phyloP scores from a whole-genome alignment of 1,140 invertebrate species.

The Mizuhopecten yessoensis region DNA sequence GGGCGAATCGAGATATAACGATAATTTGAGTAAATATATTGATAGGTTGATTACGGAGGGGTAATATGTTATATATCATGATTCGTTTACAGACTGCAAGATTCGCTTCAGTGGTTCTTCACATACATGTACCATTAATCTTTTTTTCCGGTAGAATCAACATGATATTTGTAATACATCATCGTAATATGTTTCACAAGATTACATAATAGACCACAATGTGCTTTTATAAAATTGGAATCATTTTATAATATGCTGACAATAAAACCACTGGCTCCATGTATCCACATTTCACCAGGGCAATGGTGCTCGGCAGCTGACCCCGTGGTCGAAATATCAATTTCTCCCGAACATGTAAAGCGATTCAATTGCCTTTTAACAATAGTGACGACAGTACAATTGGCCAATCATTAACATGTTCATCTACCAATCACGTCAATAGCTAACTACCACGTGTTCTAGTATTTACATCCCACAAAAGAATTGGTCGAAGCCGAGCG shows the following conservation, averaged over 20 bases:
- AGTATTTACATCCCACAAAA: background rate
- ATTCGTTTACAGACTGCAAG: background rate
- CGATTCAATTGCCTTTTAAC: background rate
- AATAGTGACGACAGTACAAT: background rate
- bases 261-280: background rate
- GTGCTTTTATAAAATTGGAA: conserved; percentile 24
- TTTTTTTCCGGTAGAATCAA: background rate
- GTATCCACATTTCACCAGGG: background rate
- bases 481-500: background rate
- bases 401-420: background rate
- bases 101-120: background rate
- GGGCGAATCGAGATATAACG: background rate
- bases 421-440: background rate
- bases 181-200: background rate
- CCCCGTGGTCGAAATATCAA: background rate
- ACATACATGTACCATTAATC: background rate
- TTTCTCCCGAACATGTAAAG: background rate
- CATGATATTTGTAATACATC: background rate
- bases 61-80: background rate
- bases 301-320: background rate
- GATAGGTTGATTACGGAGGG: background rate
- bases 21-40: background rate
- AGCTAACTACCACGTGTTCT: background rate
- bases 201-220: background rate
- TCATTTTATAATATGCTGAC: background rate